Conservation (phyloP, 2,797 vertebrate genomes). For the Fistularia tabacaria region DNA sequence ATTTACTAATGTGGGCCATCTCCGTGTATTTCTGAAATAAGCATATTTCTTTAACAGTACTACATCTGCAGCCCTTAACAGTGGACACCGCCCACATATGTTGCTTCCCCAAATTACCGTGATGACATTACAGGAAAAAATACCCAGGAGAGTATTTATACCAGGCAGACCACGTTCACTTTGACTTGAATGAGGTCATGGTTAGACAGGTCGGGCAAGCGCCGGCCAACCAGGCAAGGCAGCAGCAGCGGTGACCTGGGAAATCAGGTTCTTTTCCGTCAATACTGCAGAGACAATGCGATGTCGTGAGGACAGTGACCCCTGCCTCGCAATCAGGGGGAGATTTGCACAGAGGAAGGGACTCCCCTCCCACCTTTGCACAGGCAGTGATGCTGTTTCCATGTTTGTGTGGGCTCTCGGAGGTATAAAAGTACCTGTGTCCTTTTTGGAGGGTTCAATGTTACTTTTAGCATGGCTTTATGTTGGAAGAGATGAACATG, state of each 20-base stretch:
- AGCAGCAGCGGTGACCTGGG: conserved; percentile 39
- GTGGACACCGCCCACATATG: neutral
- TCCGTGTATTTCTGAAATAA: too few relatives aligned
- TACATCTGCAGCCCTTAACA: neutral
- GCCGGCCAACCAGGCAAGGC: conserved; percentile 26
- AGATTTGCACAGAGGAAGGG: conserved; percentile 56
- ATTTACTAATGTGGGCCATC: too few relatives aligned
- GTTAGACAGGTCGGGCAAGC: conserved; percentile 36
- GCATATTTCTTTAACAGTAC: too few relatives aligned
- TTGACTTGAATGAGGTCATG: conserved; percentile 30
- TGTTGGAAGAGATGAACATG: too few relatives aligned
- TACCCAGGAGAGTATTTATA: conserved; percentile 13
- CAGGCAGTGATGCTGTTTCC: conserved; percentile 54
- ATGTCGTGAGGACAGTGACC: conserved; percentile 66
- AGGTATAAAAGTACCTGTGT: conserved; percentile 47
- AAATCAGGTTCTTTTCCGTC: conserved; percentile 64
- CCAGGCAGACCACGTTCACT: conserved; percentile 28
- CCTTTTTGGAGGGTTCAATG: conserved; percentile 31
- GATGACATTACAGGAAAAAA: conserved; percentile 22
- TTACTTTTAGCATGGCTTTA: too few relatives aligned
- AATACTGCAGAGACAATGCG: conserved; percentile 63
- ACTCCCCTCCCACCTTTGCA: conserved; percentile 56
- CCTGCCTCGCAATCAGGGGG: conserved; percentile 63
- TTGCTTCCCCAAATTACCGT: neutral
- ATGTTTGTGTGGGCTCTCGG: conserved; percentile 67